These are phyloP conservation scores for Nothocercus nigrocapillus DNA, from an alignment of 2,113 vertebrate species.

Conservation along the genomic window DNA sequence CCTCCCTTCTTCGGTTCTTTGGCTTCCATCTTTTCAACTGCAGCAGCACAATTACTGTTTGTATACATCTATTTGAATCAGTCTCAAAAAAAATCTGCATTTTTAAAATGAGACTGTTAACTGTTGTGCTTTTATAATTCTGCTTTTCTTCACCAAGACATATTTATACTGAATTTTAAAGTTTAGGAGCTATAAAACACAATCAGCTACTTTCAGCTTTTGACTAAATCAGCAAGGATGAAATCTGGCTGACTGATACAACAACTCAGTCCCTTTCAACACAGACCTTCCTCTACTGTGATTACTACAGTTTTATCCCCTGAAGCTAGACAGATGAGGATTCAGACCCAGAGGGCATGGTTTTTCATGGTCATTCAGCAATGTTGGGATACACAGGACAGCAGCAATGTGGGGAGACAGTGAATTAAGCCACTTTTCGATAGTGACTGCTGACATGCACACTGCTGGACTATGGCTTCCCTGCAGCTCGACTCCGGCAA, in stretches of 20 bases:
- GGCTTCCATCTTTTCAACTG: slow-evolving; percentile 32
- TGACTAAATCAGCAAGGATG: slow-evolving; percentile 40
- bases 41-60: slow-evolving; percentile 31
- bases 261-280: background rate
- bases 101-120: background rate
- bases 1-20: background rate
- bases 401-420: background rate
- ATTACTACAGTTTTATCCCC: slow-evolving; percentile 36
- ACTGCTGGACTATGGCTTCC: slow-evolving; percentile 22
- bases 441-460: slow-evolving; percentile 19
- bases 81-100: background rate
- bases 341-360: background rate
- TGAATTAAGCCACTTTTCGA: slow-evolving; percentile 46
- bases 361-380: slow-evolving; percentile 33
- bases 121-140: background rate
- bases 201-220: slow-evolving; percentile 11
- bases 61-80: background rate
- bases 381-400: background rate
- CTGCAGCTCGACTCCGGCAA: background rate
- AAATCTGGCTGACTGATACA: background rate
- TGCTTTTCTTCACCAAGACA: background rate
- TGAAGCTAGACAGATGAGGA: slow-evolving; percentile 30
- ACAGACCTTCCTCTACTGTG: slow-evolving; percentile 2
- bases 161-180: slow-evolving; percentile 11
- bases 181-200: slow-evolving; percentile 8